Base-by-base conservation (phyloP, 2,113 vertebrate genomes). In the Meriones unguiculatus region DNA sequence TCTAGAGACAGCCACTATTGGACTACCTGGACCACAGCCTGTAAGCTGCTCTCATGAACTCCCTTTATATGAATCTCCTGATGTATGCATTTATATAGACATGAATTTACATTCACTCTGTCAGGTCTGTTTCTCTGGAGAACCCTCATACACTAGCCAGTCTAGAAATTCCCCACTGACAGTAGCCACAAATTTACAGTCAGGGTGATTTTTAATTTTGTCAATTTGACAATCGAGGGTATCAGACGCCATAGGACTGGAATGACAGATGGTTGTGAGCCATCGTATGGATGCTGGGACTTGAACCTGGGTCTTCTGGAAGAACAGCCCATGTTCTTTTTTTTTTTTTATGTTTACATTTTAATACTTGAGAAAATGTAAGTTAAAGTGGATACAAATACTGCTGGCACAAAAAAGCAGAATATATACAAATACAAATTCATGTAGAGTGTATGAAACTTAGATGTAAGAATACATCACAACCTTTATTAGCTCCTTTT, bases 311-410 rank as follows among this genome's bases (percentile, higher is more conserved):
- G 54, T 80, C 91, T 75, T 70, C 65, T 73, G 46, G 70, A 38
- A 73, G 94, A 87, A 46, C 46, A 46, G 46, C 46, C 46, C 46
- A 5, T 46, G 46, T 46, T 46, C 46, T 46, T 46, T 46, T 46
- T 46, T 46, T 46, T 46, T 46, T 46, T 52, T 76, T 59, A 62
- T 13, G 24, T 90, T 90, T 87, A 94, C 41, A 80, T 84, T 97
- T 97, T 97, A 97, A 97, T 97, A 81, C 75, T 94, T 95, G 73
- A 92, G 77, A 96, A 96, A 97, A 95, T 65, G 38, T 64, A 93
- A 90, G 78, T 94, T 94, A 96, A 97, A 95, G 62, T 18, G 50
- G 24, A 96, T 89, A 90, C 88, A 96, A 95, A 97, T 70, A 67
- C 32, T 85, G 17, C 28, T 78, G 80, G 38, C 59, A 62, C 20